phyloP scores from a whole-genome alignment of 2,797 vertebrate genomes.

The Brachymystax lenok region DNA sequence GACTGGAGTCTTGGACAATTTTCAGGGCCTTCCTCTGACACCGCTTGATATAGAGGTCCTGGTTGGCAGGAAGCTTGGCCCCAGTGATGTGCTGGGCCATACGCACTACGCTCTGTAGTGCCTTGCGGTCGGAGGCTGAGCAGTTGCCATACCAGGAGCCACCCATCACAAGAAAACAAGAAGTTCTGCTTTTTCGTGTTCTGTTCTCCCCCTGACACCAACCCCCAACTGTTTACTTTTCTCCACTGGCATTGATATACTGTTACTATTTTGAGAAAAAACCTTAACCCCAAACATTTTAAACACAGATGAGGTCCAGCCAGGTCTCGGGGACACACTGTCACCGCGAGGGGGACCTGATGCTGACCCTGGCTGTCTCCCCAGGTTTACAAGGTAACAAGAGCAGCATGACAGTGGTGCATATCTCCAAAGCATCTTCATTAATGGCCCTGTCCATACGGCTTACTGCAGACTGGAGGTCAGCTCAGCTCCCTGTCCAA shows the following conservation, averaged over 20 bases:
- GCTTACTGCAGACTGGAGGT: constrained; percentile 22
- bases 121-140: no score
- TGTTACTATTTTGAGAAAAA: background rate
- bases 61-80: no score
- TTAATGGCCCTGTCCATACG: constrained; percentile 21
- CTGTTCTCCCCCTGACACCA: background rate
- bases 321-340: constrained; percentile 3
- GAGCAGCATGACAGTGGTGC: constrained; percentile 18
- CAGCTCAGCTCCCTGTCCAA: background rate
- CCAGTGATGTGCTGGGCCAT: no score
- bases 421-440: constrained; percentile 26
- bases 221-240: background rate
- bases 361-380: background rate
- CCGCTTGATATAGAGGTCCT: no score
- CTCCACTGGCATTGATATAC: background rate
- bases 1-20: no score
- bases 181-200: background rate
- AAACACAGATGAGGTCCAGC: background rate
- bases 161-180: no score
- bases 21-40: no score
- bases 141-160: background rate
- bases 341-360: background rate
- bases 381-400: constrained; percentile 7
- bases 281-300: background rate
- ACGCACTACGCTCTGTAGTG: no score